Base-by-base conservation (phyloP, 2,888 invertebrate genomes). In the Mythimna pallens region DNA sequence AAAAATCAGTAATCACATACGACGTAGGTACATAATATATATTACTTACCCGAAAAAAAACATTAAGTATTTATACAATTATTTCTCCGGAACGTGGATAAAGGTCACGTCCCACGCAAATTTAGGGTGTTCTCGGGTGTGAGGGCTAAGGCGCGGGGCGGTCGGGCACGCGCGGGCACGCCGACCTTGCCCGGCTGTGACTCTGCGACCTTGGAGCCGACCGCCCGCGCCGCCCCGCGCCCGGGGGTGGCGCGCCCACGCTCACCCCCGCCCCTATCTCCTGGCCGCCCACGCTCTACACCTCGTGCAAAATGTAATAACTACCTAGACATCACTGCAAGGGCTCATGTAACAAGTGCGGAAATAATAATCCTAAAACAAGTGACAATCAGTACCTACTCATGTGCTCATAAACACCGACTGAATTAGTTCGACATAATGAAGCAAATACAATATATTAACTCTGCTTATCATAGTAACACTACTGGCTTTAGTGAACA, bases 141-240 rank as follows among this genome's bases (percentile, higher is more conserved):
- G 90, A 83, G 88, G 90, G 83, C 86, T 65, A 87, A 85, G 85
- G 89, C 74, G 90, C 87, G 89, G 88, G 89, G 86, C 81, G 89
- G 80, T 86, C 88, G 92, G 93, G 94, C 94, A 94, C 94, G 95
- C 94, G 95, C 94, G 95, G 95, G 94, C 94, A 94, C 92, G 92
- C 91, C 91, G 95, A 96, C 96, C 96, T 96, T 96, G 96, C 96
- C 96, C 96, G 96, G 95, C 95, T 93, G 95, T 96, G 96, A 96
- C 96, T 96, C 95, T 94, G 94, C 94, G 95, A 96, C 96, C 96
- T 95, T 96, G 95, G 94, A 94, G 93, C 95, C 93, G 91, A 89
- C 88, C 90, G 88, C 83, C 87, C 87, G 84, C 87, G 76, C 84
- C 81, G 9, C 77, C 78, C 80, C 80, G n/a, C 22, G 8, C 83